Percentiles rank a stretch among this genome's conserved stretches.
Conservation (phyloP, 2,888 invertebrate species). For the Tiphia femorata region DNA sequence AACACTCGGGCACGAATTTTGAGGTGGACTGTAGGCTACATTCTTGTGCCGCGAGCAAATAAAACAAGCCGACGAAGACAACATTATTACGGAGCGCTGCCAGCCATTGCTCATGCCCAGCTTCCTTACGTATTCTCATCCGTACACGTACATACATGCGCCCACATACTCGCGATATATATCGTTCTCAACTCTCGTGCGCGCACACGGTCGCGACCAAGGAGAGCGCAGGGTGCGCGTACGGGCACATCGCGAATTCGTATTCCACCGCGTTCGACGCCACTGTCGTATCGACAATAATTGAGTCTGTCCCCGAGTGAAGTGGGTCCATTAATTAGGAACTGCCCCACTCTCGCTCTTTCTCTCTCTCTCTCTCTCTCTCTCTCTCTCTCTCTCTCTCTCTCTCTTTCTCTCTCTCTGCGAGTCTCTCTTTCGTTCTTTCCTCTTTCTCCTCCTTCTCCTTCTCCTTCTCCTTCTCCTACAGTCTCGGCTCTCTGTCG, state of each 20-base stretch:
- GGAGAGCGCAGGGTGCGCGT: conserved; percentile 3
- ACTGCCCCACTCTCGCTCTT: too few relatives aligned
- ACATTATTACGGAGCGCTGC: conserved; percentile 67
- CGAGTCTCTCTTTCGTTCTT: too few relatives aligned
- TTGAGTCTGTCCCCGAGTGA: conserved; percentile 53
- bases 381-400: too few relatives aligned
- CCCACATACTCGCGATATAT: conserved; percentile 1
- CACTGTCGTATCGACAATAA: conserved; percentile 56
- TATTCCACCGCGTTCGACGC: conserved; percentile 47
- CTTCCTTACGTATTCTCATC: conserved; percentile 61
- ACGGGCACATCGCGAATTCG: conserved; percentile 34
- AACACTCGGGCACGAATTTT: conserved; percentile 64
- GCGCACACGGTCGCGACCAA: conserved; percentile 20
- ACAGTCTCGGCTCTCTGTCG: too few relatives aligned
- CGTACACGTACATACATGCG: conserved; percentile 36
- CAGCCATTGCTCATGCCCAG: conserved; percentile 68
- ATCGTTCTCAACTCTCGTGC: too few relatives aligned
- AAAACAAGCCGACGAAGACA: conserved; percentile 67
- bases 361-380: too few relatives aligned
- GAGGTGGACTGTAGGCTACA: conserved; percentile 68
- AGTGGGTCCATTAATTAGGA: conserved; percentile 56
- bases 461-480: too few relatives aligned
- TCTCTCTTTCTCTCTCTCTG: too few relatives aligned
- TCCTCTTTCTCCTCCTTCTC: too few relatives aligned
- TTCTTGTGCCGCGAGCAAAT: conserved; percentile 67